These are phyloP conservation scores for Parochlus steinenii DNA, from an alignment of 2,888 invertebrate genomes.

Conservation along the genomic window DNA sequence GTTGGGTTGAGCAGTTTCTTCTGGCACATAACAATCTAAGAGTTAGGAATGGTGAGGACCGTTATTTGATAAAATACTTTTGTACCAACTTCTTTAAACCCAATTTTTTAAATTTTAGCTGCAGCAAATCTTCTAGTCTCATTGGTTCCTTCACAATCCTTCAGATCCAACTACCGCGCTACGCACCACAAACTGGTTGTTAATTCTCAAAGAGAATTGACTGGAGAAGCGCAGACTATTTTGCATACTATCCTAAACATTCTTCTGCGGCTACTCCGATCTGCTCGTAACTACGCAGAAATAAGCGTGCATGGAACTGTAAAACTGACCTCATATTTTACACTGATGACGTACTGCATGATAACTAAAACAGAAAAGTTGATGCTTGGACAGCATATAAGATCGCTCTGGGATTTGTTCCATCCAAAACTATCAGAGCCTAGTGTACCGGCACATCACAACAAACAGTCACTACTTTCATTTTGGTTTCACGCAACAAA, in stretches of 20 bases:
- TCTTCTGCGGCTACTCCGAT: slow-evolving; percentile 55
- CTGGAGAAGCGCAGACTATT: slow-evolving; percentile 40
- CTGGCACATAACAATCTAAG: slow-evolving; percentile 71
- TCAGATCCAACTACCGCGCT: slow-evolving; percentile 69
- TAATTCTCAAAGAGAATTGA: slow-evolving; percentile 29
- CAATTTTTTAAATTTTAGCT: slow-evolving; percentile 30
- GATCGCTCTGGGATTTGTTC: slow-evolving; percentile 85
- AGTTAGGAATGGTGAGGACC: slow-evolving; percentile 54
- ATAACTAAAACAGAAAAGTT: slow-evolving; percentile 80
- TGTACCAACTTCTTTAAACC: too few relatives aligned
- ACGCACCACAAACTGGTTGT: slow-evolving; percentile 29
- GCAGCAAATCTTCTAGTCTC: slow-evolving; percentile 81
- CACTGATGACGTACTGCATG: slow-evolving; percentile 80
- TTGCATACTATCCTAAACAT: slow-evolving; percentile 55
- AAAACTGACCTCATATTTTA: slow-evolving; percentile 85
- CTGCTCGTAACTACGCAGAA: slow-evolving; percentile 75
- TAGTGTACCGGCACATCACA: slow-evolving; percentile 86
- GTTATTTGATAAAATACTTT: too few relatives aligned
- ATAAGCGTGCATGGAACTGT: slow-evolving; percentile 75
- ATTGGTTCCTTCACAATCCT: slow-evolving; percentile 77
- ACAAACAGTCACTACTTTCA: slow-evolving; percentile 79
- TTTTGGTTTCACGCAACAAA: slow-evolving; percentile 90
- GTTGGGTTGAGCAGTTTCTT: slow-evolving; percentile 80
- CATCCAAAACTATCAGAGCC: slow-evolving; percentile 90
- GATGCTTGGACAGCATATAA: slow-evolving; percentile 86